phyloP scores from a whole-genome alignment of 1,140 invertebrate species.

The Dendrolimus kikuchii region DNA sequence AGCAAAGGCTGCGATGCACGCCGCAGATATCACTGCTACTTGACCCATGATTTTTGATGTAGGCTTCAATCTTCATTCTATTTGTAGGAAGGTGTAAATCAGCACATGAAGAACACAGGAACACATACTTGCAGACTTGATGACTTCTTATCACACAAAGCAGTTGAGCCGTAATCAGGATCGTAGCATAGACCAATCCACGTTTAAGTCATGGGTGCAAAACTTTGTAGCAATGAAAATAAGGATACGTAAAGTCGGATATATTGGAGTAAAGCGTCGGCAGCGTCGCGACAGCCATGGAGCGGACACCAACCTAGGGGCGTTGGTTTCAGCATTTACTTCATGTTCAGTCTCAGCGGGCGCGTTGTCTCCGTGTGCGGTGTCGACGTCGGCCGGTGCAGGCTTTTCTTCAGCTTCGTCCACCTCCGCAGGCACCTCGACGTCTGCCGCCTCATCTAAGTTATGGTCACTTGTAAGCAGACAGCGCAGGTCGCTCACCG shows the following conservation, averaged over 20 bases:
- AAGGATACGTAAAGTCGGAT: slow-evolving; percentile 29
- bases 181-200: neutral
- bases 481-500: slow-evolving; percentile 51
- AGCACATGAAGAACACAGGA: too few relatives aligned
- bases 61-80: too few relatives aligned
- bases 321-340: slow-evolving; percentile 53
- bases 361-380: slow-evolving; percentile 22
- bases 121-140: too few relatives aligned
- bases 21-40: neutral
- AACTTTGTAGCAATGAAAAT: slow-evolving; percentile 62
- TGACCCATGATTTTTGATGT: too few relatives aligned
- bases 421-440: slow-evolving; percentile 32
- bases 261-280: slow-evolving; percentile 47
- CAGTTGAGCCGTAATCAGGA: too few relatives aligned
- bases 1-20: neutral
- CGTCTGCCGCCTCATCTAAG: slow-evolving; percentile 51
- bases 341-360: slow-evolving; percentile 40
- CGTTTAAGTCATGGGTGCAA: slow-evolving; percentile 41
- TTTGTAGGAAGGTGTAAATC: too few relatives aligned
- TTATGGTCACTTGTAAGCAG: slow-evolving; percentile 48
- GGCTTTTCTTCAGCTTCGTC: slow-evolving; percentile 25
- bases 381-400: slow-evolving; percentile 27
- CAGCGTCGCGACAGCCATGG: slow-evolving; percentile 51
- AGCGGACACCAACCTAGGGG: slow-evolving; percentile 64
- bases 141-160: too few relatives aligned